phyloP scores from a whole-genome alignment of 2,113 vertebrate species.

The Gasterosteus nipponicus region DNA sequence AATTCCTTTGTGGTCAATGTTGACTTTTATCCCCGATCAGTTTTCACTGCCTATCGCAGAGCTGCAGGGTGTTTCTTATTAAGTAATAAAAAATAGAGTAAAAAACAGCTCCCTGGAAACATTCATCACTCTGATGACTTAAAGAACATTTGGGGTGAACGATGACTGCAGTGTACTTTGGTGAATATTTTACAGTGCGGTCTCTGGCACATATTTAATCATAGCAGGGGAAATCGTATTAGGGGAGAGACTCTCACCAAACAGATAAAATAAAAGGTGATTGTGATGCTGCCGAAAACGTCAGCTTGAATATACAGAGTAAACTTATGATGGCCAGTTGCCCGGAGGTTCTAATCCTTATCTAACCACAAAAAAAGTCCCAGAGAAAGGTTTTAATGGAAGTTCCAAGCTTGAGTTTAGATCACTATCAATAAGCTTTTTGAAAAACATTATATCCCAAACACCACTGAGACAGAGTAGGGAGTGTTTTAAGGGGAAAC shows the following conservation, averaged over 20 bases:
- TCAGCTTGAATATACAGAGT: constrained; percentile 2
- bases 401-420: neutral
- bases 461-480: neutral
- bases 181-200: constrained; percentile 47
- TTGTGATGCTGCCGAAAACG: constrained; percentile 41
- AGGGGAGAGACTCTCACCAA: constrained; percentile 30
- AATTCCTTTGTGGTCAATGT: constrained; percentile 5
- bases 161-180: constrained; percentile 36
- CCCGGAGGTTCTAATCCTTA: neutral
- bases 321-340: constrained; percentile 3
- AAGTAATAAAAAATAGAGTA: neutral
- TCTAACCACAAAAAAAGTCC: constrained; percentile 1
- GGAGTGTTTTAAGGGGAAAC: neutral
- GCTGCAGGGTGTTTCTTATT: constrained; percentile 26
- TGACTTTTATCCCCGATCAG: constrained; percentile 11
- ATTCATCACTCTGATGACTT: constrained; percentile 36
- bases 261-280: constrained; percentile 36
- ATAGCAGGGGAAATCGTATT: constrained; percentile 37
- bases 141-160: constrained; percentile 47
- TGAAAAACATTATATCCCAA: neutral
- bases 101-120: constrained; percentile 21
- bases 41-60: constrained; percentile 6
- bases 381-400: constrained; percentile 10
- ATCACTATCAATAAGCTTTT: neutral
- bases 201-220: constrained; percentile 45